Conservation (phyloP, 1,140 invertebrate species). For the Lasioglossum albipes region DNA sequence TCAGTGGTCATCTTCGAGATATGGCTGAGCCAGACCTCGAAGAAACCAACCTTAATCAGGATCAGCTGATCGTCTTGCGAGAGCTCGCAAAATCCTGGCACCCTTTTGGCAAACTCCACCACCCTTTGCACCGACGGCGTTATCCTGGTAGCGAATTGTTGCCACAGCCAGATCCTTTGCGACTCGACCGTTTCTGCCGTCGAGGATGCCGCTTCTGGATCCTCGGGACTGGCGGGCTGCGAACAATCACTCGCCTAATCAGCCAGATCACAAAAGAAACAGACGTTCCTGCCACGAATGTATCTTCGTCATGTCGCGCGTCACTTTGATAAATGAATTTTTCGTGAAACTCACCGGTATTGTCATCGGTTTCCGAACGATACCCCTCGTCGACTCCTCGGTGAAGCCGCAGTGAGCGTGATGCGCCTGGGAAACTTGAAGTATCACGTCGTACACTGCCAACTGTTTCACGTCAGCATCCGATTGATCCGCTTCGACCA, state of each 20-base stretch:
- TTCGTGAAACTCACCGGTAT: slow-evolving; percentile 81
- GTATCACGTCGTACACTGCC: slow-evolving; percentile 91
- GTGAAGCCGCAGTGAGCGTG: slow-evolving; percentile 94
- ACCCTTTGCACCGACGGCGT: slow-evolving; percentile 94
- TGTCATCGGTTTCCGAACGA: slow-evolving; percentile 87
- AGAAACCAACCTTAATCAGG: slow-evolving; percentile 96
- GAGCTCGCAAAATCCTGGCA: slow-evolving; percentile 93
- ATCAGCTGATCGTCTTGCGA: slow-evolving; percentile 96
- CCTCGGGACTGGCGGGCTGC: slow-evolving; percentile 79
- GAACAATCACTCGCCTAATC: slow-evolving; percentile 62
- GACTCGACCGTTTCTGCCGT: slow-evolving; percentile 85
- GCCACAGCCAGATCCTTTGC: slow-evolving; percentile 88
- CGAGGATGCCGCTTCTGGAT: slow-evolving; percentile 83
- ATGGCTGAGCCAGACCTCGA: slow-evolving; percentile 96
- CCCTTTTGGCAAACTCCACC: slow-evolving; percentile 95
- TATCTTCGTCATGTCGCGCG: neutral
- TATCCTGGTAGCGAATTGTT: slow-evolving; percentile 88
- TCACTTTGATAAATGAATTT: neutral
- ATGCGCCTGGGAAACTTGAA: slow-evolving; percentile 94
- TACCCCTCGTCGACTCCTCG: slow-evolving; percentile 88
- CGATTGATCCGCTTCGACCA: slow-evolving; percentile 76
- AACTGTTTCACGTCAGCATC: slow-evolving; percentile 82
- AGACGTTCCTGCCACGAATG: slow-evolving; percentile 31
- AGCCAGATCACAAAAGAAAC: slow-evolving; percentile 58
- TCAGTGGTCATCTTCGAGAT: slow-evolving; percentile 91